phyloP scores from a whole-genome alignment of 1,140 invertebrate genomes.

The Drosophila paulistorum region DNA sequence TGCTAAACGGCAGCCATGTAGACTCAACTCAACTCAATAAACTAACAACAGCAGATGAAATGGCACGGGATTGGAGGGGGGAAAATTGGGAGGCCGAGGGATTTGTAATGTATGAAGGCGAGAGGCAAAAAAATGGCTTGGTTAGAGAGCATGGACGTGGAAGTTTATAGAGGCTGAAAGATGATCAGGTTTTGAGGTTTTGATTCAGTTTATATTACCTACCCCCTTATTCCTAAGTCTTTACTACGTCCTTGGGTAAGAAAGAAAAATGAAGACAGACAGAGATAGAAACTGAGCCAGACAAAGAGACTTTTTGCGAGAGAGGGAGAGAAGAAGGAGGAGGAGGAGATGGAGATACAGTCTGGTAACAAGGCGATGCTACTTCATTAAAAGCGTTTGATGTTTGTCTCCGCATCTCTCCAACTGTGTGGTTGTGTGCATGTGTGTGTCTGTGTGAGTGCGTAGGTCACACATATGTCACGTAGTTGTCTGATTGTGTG shows the following conservation, averaged over 20 bases:
- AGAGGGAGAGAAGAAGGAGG: not conserved
- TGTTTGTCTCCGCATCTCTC: constrained; percentile 20
- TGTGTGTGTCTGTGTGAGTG: constrained; percentile 7
- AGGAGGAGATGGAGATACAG: not conserved
- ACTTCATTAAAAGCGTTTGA: constrained; percentile 60
- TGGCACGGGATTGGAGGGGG: no score
- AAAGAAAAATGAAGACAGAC: constrained; percentile 1
- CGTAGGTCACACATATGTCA: constrained; percentile 39
- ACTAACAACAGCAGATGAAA: not conserved
- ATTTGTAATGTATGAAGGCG: not conserved
- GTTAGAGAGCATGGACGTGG: no score
- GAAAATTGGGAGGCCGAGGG: no score
- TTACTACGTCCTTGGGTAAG: not conserved
- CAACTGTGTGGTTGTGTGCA: not conserved
- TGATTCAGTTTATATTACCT: no score
- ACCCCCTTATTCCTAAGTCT: no score
- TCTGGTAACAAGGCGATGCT: constrained; percentile 35
- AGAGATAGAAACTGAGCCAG: no score
- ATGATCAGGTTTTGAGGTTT: no score
- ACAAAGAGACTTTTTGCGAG: not conserved
- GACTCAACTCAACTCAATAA: constrained; percentile 9
- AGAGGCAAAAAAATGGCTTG: not conserved
- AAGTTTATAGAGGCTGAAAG: no score
- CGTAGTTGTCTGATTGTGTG: constrained; percentile 40
- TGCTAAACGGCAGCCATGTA: constrained; percentile 22